These are phyloP conservation scores for Gyrodactylus bullatarudis DNA, from an alignment of 1,140 invertebrate species.

Conservation along the genomic window DNA sequence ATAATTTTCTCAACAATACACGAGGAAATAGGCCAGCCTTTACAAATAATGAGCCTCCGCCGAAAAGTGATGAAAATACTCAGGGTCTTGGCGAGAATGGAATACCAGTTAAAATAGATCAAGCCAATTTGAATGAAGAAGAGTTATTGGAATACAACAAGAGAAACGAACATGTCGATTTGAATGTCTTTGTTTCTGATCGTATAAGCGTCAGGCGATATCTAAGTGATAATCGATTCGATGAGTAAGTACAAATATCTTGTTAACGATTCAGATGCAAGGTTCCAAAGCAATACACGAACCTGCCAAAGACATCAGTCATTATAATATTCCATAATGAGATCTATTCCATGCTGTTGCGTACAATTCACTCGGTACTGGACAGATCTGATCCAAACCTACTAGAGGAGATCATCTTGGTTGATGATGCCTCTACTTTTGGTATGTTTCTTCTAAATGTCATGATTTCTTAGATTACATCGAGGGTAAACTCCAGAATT, in stretches of 20 bases:
- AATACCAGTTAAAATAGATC: not conserved
- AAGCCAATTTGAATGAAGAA: not conserved
- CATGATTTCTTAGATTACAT: not conserved
- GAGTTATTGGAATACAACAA: conserved; percentile 5
- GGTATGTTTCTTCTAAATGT: not conserved
- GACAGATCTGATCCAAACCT: conserved; percentile 36
- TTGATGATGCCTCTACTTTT: conserved; percentile 33
- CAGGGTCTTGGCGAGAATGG: not conserved
- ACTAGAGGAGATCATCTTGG: conserved; percentile 46
- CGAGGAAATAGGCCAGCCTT: no score
- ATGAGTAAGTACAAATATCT: not conserved
- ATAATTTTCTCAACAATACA: no score
- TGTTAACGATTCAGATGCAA: not conserved
- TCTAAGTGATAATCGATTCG: not conserved
- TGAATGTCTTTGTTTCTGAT: conserved; percentile 1
- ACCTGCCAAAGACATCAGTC: conserved; percentile 32
- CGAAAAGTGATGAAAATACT: not conserved
- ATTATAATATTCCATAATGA: conserved; percentile 54
- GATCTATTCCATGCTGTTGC: conserved; percentile 38
- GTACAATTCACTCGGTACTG: conserved; percentile 51
- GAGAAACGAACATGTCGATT: not conserved
- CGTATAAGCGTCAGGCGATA: conserved; percentile 2
- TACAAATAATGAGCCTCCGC: not conserved
- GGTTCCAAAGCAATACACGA: not conserved
- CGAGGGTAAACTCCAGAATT: conserved; percentile 8